A percentile compares a stretch with the other conserved stretches of the same genome.
Evolutionary conservation across 2,113 vertebrate species (phyloP).

Genomic region (Perca schrenkii): DNA sequence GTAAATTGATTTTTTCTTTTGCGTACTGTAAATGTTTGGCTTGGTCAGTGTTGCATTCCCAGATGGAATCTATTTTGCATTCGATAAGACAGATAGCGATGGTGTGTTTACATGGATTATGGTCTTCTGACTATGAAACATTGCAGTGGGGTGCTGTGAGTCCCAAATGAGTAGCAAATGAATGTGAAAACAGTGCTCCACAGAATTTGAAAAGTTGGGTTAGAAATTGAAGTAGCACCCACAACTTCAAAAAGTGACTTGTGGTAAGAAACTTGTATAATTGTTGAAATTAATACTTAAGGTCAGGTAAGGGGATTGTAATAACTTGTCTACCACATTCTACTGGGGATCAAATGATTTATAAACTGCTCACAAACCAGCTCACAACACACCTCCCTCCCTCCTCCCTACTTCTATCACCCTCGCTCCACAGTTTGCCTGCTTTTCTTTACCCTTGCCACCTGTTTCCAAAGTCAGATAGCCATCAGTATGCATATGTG

Average conservation of each 20-base stretch:
- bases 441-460: constrained; percentile 47
- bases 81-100: constrained; percentile 58
- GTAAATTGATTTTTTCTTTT: constrained; percentile 72
- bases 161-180: constrained; percentile 30
- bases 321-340: constrained; percentile 14
- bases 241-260: background rate
- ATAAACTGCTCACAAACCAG: constrained; percentile 56
- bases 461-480: constrained; percentile 64
- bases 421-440: constrained; percentile 13
- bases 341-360: constrained; percentile 39
- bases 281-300: constrained; percentile 16
- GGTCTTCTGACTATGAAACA: constrained; percentile 63
- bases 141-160: constrained; percentile 12
- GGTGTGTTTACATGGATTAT: constrained; percentile 69
- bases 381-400: constrained; percentile 9
- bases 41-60: constrained; percentile 69
- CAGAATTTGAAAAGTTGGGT: constrained; percentile 20
- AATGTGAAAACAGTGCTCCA: constrained; percentile 29
- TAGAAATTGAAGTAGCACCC: constrained; percentile 9
- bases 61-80: constrained; percentile 66
- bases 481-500: constrained; percentile 62
- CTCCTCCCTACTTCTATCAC: background rate
- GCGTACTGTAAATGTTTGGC: constrained; percentile 67
- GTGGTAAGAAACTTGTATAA: background rate
- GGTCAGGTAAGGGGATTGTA: background rate